Percentiles rank a stretch among this genome's conserved stretches.
Evolutionary conservation across 2,888 invertebrate genomes (phyloP).

Genomic region (Anorthoa munda): DNA sequence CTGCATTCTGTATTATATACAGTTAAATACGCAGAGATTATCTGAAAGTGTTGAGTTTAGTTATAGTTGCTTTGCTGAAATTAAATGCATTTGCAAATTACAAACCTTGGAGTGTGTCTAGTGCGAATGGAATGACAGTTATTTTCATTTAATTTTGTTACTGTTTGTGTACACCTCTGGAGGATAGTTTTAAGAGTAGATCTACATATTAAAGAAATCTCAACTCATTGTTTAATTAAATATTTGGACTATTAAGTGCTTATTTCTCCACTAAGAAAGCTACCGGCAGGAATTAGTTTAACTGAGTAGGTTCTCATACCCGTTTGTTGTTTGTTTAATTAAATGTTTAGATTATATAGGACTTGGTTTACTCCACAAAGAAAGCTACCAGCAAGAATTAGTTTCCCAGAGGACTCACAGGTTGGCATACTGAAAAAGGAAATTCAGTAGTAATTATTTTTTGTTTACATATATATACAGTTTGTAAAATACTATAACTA

Average conservation of each 20-base stretch:
- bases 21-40: not conserved
- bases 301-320: not conserved
- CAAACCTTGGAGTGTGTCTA: not conserved
- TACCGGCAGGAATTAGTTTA: not conserved
- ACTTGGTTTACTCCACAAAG: not conserved
- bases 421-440: not conserved
- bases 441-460: not conserved
- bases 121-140: not conserved
- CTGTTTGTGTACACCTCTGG: not conserved
- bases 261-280: no score
- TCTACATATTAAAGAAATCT: not conserved
- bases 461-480: no score
- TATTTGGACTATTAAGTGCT: not conserved
- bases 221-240: not conserved
- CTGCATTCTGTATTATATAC: no score
- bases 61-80: constrained; percentile 14
- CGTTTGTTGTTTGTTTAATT: not conserved
- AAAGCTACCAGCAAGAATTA: not conserved
- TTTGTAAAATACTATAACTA: no score
- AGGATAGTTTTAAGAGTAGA: not conserved
- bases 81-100: constrained; percentile 33
- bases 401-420: not conserved
- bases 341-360: not conserved
- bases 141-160: constrained; percentile 19
- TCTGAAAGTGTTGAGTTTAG: constrained; percentile 17